Percentiles rank a stretch among this genome's conserved stretches.
Conservation (phyloP, 92 coral and sea anemone species). For the Actinostola sp. region DNA sequence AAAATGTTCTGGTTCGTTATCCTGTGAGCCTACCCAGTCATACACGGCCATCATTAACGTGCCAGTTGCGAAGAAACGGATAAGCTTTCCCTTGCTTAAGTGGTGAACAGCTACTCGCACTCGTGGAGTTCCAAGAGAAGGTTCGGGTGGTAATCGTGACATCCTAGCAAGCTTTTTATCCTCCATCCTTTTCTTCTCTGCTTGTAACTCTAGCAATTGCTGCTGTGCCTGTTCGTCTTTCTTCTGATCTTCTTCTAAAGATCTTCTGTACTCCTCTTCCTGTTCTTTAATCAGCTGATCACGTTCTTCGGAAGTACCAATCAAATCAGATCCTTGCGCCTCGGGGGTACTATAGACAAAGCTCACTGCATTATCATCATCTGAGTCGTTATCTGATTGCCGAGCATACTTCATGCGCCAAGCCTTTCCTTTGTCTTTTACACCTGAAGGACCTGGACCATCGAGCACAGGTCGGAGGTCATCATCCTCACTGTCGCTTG, state of each 20-base stretch:
- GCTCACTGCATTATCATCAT: conserved; percentile 8
- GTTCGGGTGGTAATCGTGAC: conserved; percentile 15
- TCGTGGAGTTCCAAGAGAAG: conserved; percentile 1
- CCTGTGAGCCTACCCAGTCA: conserved; percentile 18
- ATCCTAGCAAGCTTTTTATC: conserved; percentile 12
- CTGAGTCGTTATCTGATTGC: conserved; percentile 2
- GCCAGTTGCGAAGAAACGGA: conserved; percentile 4
- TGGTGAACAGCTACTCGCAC: conserved; percentile 9
- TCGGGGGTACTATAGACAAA: conserved; percentile 16
- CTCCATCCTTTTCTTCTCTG: conserved; percentile 1
- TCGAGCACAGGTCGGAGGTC: not conserved
- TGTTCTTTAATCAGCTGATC: conserved; percentile 26
- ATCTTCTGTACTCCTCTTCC: conserved; percentile 18
- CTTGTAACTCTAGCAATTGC: not conserved
- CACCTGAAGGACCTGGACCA: conserved; percentile 6
- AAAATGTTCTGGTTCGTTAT: conserved; percentile 7
- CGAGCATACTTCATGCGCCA: conserved; percentile 32
- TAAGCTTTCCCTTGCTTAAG: conserved; percentile 7
- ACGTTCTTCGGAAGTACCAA: conserved; percentile 33
- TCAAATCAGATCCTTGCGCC: conserved; percentile 11
- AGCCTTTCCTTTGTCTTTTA: conserved; percentile 28
- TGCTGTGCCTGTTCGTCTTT: conserved; percentile 10
- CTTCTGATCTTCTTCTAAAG: conserved; percentile 20
- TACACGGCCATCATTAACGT: conserved; percentile 17
- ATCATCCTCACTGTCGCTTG: conserved; percentile 2